phyloP scores from a whole-genome alignment of 2,888 invertebrate genomes.

The Timema cristinae region DNA sequence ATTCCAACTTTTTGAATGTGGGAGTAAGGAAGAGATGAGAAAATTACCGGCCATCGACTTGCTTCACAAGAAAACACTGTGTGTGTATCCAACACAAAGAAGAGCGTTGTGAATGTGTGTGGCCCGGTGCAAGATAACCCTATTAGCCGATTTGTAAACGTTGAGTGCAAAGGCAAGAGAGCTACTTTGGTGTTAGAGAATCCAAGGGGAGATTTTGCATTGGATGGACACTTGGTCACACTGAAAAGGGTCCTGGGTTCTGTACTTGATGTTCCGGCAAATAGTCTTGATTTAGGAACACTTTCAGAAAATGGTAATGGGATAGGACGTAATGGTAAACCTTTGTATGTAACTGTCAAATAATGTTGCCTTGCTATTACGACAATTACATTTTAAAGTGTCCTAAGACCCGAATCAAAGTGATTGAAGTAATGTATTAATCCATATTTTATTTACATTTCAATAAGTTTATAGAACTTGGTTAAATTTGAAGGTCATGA shows the following conservation, averaged over 20 bases:
- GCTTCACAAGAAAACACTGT: conserved; percentile 38
- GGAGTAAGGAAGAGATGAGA: conserved; percentile 37
- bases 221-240: background rate
- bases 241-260: background rate
- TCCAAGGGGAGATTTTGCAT: conserved; percentile 14
- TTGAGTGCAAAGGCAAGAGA: conserved; percentile 52
- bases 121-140: conserved; percentile 41
- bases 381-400: too few species aligned
- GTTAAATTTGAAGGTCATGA: too few species aligned
- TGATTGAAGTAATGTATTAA: too few species aligned
- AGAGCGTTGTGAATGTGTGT: conserved; percentile 33
- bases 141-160: conserved; percentile 60
- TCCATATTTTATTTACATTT: too few species aligned
- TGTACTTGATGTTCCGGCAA: background rate
- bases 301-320: background rate
- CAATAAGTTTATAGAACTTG: too few species aligned
- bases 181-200: conserved; percentile 24
- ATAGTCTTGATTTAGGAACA: conserved; percentile 3
- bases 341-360: background rate
- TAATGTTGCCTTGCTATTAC: background rate
- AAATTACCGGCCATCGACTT: conserved; percentile 33
- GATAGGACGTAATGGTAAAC: background rate
- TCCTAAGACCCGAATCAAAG: too few species aligned
- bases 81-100: conserved; percentile 40
- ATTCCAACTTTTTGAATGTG: conserved; percentile 51